Evolutionary conservation across 2,888 invertebrate species (phyloP).

Genomic region (Ichneumoninae sp.): DNA sequence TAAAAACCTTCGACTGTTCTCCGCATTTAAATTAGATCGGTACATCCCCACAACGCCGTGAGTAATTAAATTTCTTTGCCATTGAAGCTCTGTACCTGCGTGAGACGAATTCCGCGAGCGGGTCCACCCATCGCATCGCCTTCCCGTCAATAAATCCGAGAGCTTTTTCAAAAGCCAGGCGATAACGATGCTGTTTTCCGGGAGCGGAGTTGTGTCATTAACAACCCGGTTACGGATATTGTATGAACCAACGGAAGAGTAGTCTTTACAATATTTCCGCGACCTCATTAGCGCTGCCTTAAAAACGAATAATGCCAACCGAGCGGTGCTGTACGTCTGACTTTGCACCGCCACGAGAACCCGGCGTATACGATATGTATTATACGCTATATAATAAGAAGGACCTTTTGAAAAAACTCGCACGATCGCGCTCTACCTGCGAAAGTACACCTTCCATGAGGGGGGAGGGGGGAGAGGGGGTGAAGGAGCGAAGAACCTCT

Average conservation of each 20-base stretch:
- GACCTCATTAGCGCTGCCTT: constrained; percentile 57
- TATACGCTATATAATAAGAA: constrained; percentile 33
- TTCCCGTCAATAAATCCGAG: constrained; percentile 34
- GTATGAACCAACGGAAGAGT: constrained; percentile 32
- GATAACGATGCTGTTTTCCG: constrained; percentile 27
- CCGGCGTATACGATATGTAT: constrained; percentile 5
- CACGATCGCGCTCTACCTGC: constrained; percentile 39
- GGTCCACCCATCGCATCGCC: constrained; percentile 11
- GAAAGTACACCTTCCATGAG: constrained; percentile 39
- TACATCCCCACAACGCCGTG: constrained; percentile 8
- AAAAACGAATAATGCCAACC: constrained; percentile 44
- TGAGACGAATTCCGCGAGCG: constrained; percentile 33
- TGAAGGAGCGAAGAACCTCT: constrained; percentile 41
- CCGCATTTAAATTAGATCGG: constrained; percentile 32
- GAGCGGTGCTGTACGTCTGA: constrained; percentile 36
- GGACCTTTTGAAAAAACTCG: constrained; percentile 29
- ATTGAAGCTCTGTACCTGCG: background rate
- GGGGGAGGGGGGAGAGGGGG: too few species aligned
- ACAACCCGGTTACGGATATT: constrained; percentile 53
- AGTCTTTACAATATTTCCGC: constrained; percentile 49
- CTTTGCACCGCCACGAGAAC: background rate
- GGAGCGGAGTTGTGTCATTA: constrained; percentile 23
- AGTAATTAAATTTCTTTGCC: constrained; percentile 45
- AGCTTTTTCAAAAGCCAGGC: constrained; percentile 23
- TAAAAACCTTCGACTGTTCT: background rate